These are phyloP conservation scores for Heliconius nattereri DNA, from an alignment of 1,140 invertebrate species.

Conservation along the genomic window DNA sequence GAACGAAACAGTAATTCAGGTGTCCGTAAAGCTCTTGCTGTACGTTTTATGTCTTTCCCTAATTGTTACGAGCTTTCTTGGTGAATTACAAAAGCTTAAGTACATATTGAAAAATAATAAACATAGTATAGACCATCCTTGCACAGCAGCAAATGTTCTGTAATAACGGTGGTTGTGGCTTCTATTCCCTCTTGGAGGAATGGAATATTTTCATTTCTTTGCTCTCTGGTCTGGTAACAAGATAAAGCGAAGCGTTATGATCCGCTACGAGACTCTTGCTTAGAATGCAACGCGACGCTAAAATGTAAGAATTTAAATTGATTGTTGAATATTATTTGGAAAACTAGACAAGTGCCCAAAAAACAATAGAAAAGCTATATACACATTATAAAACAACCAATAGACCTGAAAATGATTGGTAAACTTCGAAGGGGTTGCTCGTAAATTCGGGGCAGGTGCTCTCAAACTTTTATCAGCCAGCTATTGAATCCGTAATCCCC, in stretches of 20 bases:
- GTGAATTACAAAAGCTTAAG: background rate
- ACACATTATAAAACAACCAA: slow-evolving; percentile 11
- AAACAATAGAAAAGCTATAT: slow-evolving; percentile 1
- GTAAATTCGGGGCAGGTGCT: slow-evolving; percentile 70
- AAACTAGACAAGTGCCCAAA: background rate
- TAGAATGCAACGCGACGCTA: too few relatives aligned
- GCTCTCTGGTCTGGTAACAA: too few relatives aligned
- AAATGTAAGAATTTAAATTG: too few relatives aligned
- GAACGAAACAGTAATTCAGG: slow-evolving; percentile 50
- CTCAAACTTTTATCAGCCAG: slow-evolving; percentile 66
- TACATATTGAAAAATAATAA: background rate
- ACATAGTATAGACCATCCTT: background rate
- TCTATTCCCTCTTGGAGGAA: too few relatives aligned
- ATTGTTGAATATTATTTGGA: too few relatives aligned
- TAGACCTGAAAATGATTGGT: slow-evolving; percentile 30
- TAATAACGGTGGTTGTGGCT: too few relatives aligned
- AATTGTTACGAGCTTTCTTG: slow-evolving; percentile 5
- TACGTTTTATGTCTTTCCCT: slow-evolving; percentile 23
- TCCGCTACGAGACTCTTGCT: too few relatives aligned
- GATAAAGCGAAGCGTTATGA: too few relatives aligned
- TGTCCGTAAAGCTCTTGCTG: slow-evolving; percentile 43
- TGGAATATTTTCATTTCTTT: too few relatives aligned
- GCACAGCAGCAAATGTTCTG: too few relatives aligned
- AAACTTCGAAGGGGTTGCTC: slow-evolving; percentile 62
- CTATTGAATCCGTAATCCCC: slow-evolving; percentile 75